Evolutionary conservation across 2,797 vertebrate genomes (phyloP).

Genomic region (Melopsittacus undulatus): DNA sequence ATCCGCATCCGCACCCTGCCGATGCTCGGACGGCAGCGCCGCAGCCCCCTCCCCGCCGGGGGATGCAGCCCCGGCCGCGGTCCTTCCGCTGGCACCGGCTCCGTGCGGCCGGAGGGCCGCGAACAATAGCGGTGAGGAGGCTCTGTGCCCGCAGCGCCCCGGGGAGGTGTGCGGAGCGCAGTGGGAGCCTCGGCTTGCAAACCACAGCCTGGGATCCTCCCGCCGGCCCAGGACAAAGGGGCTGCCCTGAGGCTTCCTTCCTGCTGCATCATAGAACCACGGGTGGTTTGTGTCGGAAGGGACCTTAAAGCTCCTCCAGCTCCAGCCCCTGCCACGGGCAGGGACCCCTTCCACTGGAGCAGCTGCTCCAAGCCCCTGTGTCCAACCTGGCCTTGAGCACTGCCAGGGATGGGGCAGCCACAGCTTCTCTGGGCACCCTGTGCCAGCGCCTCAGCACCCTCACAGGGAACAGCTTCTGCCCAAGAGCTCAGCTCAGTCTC

Average conservation of each 20-base stretch:
- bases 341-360: background rate
- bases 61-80: background rate
- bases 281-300: background rate
- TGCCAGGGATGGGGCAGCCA: too few species aligned
- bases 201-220: rapidly evolving
- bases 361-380: too few species aligned
- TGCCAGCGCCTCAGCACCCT: too few species aligned
- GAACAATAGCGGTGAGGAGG: constrained; percentile 7
- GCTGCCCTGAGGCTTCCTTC: background rate
- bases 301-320: background rate
- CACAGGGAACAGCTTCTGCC: background rate
- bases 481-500: background rate
- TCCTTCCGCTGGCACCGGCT: background rate
- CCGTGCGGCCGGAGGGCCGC: background rate
- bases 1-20: background rate
- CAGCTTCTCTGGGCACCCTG: too few species aligned
- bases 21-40: too few species aligned
- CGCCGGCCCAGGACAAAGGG: background rate
- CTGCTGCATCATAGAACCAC: background rate
- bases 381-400: too few species aligned
- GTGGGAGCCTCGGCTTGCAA: background rate
- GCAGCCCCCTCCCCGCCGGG: background rate
- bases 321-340: too few species aligned
- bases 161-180: background rate
- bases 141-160: background rate